These are phyloP conservation scores for Tribolium freemani DNA, from an alignment of 2,888 invertebrate genomes.

Conservation along the genomic window DNA sequence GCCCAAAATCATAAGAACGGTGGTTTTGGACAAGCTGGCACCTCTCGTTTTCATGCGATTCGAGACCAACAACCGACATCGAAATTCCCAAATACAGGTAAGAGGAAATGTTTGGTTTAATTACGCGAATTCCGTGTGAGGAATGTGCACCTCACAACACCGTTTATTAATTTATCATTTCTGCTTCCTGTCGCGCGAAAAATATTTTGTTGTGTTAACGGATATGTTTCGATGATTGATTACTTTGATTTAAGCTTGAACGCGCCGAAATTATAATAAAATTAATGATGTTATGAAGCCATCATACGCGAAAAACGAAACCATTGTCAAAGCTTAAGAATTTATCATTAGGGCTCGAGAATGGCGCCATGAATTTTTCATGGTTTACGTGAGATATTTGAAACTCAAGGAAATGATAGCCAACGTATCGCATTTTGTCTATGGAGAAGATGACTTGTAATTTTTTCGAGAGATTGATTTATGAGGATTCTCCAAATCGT, in stretches of 20 bases:
- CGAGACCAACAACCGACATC: conserved; percentile 67
- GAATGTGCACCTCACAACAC: conserved; percentile 9
- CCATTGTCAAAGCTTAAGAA: conserved; percentile 18
- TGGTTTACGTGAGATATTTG: conserved; percentile 21
- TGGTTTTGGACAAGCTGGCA: conserved; percentile 83
- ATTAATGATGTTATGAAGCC: conserved; percentile 25
- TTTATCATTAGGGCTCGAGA: conserved; percentile 14
- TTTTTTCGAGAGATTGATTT: conserved; percentile 29
- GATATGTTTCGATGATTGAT: conserved; percentile 26
- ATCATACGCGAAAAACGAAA: conserved; percentile 2
- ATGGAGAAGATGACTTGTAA: conserved; percentile 18
- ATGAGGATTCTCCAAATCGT: conserved; percentile 19
- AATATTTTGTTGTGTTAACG: conserved; percentile 25
- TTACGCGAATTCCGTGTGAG: conserved; percentile 21
- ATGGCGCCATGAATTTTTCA: conserved; percentile 34
- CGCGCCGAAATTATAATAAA: conserved; percentile 18
- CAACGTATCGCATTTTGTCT: conserved; percentile 30
- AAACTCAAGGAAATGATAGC: conserved; percentile 28
- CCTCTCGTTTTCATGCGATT: conserved; percentile 81
- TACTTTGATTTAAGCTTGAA: conserved; percentile 10
- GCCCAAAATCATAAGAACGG: conserved; percentile 77
- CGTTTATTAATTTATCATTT: conserved; percentile 28
- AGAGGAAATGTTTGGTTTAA: conserved; percentile 1
- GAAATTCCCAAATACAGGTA: conserved; percentile 61
- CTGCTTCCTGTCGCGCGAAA: background rate